A percentile compares a stretch with the other conserved stretches of the same genome.
phyloP scores from a whole-genome alignment of 2,888 invertebrate genomes.

The Melinaea marsaeus region DNA sequence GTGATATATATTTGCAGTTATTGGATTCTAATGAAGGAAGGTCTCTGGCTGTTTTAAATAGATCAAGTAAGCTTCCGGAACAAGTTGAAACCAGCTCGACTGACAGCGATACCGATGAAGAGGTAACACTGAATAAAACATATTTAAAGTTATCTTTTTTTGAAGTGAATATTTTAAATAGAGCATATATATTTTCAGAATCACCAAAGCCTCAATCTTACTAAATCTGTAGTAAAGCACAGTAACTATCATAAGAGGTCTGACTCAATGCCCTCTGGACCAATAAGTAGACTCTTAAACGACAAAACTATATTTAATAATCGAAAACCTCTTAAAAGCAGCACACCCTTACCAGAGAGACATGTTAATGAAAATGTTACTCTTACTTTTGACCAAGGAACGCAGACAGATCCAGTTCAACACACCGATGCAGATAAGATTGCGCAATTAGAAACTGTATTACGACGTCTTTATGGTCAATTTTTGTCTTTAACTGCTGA shows the following conservation, averaged over 20 bases:
- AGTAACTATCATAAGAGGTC: conserved; percentile 19
- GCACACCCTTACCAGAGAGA: conserved; percentile 45
- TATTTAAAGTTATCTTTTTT: background rate
- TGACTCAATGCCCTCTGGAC: conserved; percentile 16
- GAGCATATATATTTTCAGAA: conserved; percentile 22
- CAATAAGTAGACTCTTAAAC: conserved; percentile 21
- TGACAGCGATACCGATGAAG: conserved; percentile 38
- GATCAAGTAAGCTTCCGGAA: conserved; percentile 6
- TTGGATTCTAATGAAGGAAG: conserved; percentile 16
- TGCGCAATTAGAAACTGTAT: conserved; percentile 42
- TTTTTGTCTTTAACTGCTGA: conserved; percentile 40
- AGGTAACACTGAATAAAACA: conserved; percentile 30
- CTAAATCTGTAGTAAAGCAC: conserved; percentile 24
- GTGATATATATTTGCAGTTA: conserved; percentile 11
- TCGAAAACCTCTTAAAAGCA: conserved; percentile 41
- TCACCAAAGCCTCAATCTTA: conserved; percentile 23
- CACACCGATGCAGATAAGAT: conserved; percentile 38
- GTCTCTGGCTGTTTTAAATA: conserved; percentile 7
- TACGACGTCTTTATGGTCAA: conserved; percentile 42
- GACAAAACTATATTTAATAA: conserved; percentile 19
- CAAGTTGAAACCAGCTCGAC: conserved; percentile 35
- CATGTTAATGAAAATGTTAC: conserved; percentile 24
- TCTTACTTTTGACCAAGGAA: conserved; percentile 45
- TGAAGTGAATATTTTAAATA: too few species aligned
- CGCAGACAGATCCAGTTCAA: conserved; percentile 45